Percentiles rank a stretch among this genome's conserved stretches.
phyloP scores from a whole-genome alignment of 2,888 invertebrate species.

The Mamestra brassicae region DNA sequence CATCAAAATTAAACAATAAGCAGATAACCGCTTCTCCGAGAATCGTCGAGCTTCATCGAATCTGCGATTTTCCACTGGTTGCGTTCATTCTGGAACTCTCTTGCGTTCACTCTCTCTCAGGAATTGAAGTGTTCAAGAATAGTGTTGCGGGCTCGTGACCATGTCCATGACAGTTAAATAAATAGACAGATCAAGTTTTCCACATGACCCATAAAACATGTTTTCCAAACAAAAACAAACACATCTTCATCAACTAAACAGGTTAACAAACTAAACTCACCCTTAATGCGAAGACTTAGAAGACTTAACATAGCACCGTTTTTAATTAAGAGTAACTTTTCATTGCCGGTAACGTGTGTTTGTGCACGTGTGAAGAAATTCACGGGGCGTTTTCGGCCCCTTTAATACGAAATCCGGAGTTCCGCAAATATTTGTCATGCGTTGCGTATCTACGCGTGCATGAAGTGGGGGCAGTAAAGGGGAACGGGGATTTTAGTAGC shows the following conservation, averaged over 20 bases:
- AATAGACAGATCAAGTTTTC: not conserved
- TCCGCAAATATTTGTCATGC: constrained; percentile 45
- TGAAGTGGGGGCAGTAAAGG: not conserved
- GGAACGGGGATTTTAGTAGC: not conserved
- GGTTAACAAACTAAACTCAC: constrained; percentile 3
- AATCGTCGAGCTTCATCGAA: no score
- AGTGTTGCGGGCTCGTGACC: no score
- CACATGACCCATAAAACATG: not conserved
- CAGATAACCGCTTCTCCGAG: no score
- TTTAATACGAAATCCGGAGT: constrained; percentile 26
- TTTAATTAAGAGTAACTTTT: constrained; percentile 43
- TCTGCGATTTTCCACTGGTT: no score
- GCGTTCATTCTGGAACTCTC: no score
- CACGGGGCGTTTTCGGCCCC: constrained; percentile 39
- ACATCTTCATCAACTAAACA: not conserved
- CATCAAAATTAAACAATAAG: no score
- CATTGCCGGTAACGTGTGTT: constrained; percentile 17
- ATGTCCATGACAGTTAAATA: no score
- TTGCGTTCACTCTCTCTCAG: no score
- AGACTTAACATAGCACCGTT: constrained; percentile 3
- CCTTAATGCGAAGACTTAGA: not conserved
- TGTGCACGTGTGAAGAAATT: constrained; percentile 33
- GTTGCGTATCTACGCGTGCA: not conserved
- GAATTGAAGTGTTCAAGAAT: no score
- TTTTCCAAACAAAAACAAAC: not conserved